Evolutionary conservation across 1,140 invertebrate species (phyloP), one percentile per base, ranked within the genome.

Genomic region (Bombus pascuorum): DNA sequence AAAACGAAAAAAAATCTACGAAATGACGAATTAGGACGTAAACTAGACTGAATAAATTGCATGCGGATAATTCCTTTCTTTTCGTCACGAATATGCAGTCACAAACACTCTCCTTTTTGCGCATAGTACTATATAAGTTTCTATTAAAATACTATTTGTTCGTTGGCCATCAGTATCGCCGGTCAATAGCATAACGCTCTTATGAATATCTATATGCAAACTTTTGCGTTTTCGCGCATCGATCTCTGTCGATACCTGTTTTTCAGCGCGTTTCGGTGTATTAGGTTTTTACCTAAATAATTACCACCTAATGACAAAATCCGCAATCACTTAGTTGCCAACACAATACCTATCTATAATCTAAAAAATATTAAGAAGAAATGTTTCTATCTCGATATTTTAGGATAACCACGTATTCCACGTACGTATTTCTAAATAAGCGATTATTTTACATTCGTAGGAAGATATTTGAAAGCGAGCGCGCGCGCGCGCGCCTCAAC

Each of bases 91-190:
- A 71, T 25, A 39, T 47, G n/a, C 22, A 9, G 79, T 57, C 79
- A 88, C 85, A 65, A 70, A 83, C 47, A 78, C 25, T 44, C 25
- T 71, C 71, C 72, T 71, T 62, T 65, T 76, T 68, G 37, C 57
- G 18, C 47, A 53, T 53, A 1, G 47, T 53, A 53, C 18, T 22
- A 53, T 22, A 73, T 44, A 73, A 77, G 57, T 81, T 81, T 59
- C 73, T 75, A 42, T 71, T n/a, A 42, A 82, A 87, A 87, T 86
- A 57, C 37, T 84, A 32, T 53, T 8, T 53, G 32, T 32, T 86
- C 57, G 32, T 75, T 74, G 53, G 39, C 47, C 68, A 74, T 39
- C 34, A 53, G 66, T 28, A 47, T 42, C 34, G 28, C 5, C 47
- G 47, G 47, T 53, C 18, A 15, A n/a, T n/a, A 66, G 0, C n/a